phyloP scores from a whole-genome alignment of 2,888 invertebrate species.

The Rhingia campestris region DNA sequence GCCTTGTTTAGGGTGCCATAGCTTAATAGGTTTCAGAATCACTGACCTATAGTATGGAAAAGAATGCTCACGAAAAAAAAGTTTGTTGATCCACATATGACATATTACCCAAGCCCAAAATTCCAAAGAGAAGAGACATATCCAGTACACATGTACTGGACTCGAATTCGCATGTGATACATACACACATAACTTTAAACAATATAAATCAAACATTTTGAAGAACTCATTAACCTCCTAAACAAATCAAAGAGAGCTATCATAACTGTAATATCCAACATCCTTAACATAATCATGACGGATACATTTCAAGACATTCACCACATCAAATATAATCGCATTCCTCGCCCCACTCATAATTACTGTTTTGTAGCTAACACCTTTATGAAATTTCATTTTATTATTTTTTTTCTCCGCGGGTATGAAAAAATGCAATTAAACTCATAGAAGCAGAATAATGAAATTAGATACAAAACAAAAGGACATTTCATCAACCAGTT shows the following conservation, averaged over 20 bases:
- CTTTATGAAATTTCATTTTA: constrained; percentile 26
- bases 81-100: too few relatives aligned
- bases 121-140: too few relatives aligned
- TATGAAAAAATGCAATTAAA: constrained; percentile 57
- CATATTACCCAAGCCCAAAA: too few relatives aligned
- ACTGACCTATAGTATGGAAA: too few relatives aligned
- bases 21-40: too few relatives aligned
- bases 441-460: constrained; percentile 58
- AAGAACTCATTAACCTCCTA: too few relatives aligned
- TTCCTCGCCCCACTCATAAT: constrained; percentile 38
- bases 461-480: constrained; percentile 63
- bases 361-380: constrained; percentile 55
- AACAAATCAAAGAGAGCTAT: neutral
- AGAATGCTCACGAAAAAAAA: too few relatives aligned
- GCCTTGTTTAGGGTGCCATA: too few relatives aligned
- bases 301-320: constrained; percentile 17
- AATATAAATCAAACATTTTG: too few relatives aligned
- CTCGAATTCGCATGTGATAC: too few relatives aligned
- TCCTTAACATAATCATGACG: neutral
- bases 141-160: too few relatives aligned
- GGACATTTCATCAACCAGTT: constrained; percentile 64
- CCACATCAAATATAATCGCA: constrained; percentile 27
- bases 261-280: neutral
- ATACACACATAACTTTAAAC: too few relatives aligned
- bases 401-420: constrained; percentile 19